Evolutionary conservation across 2,888 invertebrate genomes (phyloP).

Genomic region (Drosophila borborema): DNA sequence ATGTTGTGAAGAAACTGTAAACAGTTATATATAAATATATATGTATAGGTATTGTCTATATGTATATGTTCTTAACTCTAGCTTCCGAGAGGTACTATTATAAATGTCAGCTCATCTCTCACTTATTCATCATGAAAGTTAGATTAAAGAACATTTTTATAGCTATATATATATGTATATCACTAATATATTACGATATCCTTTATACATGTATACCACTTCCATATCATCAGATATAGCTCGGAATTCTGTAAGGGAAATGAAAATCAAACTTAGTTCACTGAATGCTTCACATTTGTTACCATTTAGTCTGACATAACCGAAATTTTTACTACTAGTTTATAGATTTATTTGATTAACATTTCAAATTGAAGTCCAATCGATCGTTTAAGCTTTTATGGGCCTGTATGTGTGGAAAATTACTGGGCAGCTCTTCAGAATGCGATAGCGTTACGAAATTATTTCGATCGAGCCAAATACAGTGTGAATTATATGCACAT

Average conservation of each 20-base stretch:
- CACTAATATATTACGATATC: no score
- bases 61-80: no score
- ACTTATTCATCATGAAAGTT: no score
- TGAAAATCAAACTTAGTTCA: no score
- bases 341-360: neutral
- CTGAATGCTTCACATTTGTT: no score
- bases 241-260: no score
- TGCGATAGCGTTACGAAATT: conserved; percentile 47
- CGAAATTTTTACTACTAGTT: neutral
- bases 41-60: neutral
- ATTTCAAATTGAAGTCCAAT: conserved; percentile 21
- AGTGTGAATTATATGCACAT: conserved; percentile 1
- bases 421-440: conserved; percentile 55
- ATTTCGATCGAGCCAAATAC: conserved; percentile 26
- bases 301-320: neutral
- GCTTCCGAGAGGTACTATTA: no score
- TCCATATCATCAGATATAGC: no score
- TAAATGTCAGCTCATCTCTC: no score
- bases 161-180: no score
- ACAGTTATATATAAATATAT: neutral
- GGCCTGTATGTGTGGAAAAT: conserved; percentile 55
- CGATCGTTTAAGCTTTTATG: conserved; percentile 23
- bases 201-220: no score
- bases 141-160: no score
- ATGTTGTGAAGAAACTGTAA: neutral